Evolutionary conservation across 2,797 vertebrate genomes (phyloP), one percentile per base, ranked within the genome.

Genomic region (Poeciliopsis presidionis): DNA sequence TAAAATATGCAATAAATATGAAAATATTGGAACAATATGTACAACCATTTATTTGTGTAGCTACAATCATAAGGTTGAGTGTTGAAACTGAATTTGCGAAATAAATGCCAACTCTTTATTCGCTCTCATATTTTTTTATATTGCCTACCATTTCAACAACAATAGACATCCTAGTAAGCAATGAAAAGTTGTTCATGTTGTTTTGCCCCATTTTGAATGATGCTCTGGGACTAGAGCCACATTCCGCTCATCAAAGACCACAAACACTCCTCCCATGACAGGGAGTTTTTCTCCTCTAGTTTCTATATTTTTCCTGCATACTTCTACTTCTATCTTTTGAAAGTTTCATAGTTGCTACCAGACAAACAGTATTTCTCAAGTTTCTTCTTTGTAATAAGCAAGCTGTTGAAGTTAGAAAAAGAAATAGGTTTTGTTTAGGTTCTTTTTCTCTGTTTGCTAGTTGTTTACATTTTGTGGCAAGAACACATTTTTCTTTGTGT

Each of bases 321-420:
- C 45, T 1, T 47, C 59, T 30, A 25, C 22, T 71, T 77, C 55
- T 28, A 49, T 79, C 71, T 70, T 77, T 4, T 36, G 20, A 45
- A 73, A 51, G 49, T 78, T 69, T 73, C 61, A 46, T 63, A 76
- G 81, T 88, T 90, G 85, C 83, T 82, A 67, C 7, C 78, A 86
- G 72, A 91, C 78, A 75, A 76, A 75, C 49, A 74, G 30, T 33
- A 20, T 67, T 49, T 3, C 59, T 47, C 11, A 47, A 41, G 36
- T 43, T 11, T 76, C 28, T 22, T 57, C 30, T 72, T 39, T 39
- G 20, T 81, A 67, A 3, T 36, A n/a, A 82, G 28, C 2, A 63
- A 55, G 76, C 39, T 76, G 5, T 77, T 69, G 41, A 75, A 12
- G 47, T 75, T 9, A 53, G 43, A 41, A 53, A 70, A 76, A 67